phyloP scores from a whole-genome alignment of 2,113 vertebrate genomes.

The Agapornis roseicollis region DNA sequence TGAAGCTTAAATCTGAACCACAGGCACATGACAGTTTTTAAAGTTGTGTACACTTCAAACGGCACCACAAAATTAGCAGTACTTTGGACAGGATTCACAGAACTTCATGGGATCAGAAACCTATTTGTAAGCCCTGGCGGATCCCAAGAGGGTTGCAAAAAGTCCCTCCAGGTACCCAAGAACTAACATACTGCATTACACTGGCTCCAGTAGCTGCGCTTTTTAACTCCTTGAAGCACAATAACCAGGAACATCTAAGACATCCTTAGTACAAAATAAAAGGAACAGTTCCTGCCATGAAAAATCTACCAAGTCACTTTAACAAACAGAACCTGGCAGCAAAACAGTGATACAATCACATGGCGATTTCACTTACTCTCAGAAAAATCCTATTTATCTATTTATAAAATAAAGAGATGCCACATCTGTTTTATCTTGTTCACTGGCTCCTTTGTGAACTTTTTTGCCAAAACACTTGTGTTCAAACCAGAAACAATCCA shows the following conservation, averaged over 20 bases:
- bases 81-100: neutral
- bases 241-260: neutral
- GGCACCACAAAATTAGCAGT: neutral
- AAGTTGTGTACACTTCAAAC: accelerated
- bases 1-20: neutral
- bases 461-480: neutral
- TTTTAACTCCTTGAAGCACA: neutral
- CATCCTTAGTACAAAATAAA: neutral
- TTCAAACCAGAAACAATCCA: neutral
- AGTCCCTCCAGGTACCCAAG: accelerated
- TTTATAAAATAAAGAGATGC: neutral
- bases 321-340: neutral
- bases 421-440: neutral
- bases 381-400: neutral
- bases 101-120: neutral
- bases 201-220: neutral
- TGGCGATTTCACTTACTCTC: neutral
- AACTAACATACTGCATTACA: neutral
- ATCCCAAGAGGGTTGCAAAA: accelerated
- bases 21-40: neutral
- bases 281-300: neutral
- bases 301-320: neutral
- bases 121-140: neutral
- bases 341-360: neutral
- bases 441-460: neutral